phyloP scores from a whole-genome alignment of 2,797 vertebrate species.

The Siniperca undulata region DNA sequence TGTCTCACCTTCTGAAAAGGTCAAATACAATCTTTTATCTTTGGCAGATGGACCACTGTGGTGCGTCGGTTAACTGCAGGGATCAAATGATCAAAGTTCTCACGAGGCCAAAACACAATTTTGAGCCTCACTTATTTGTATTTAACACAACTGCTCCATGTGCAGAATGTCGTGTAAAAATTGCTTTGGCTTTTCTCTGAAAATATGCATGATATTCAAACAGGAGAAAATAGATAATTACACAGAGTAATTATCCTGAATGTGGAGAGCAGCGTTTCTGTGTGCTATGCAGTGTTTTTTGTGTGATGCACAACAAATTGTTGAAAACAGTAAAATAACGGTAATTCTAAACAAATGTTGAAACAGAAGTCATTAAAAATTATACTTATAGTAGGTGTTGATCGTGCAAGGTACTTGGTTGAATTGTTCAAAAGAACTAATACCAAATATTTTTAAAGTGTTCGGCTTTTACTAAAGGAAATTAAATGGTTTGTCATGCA shows the following conservation, averaged over 20 bases:
- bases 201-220: slow-evolving; percentile 26
- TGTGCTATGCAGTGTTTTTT: slow-evolving; percentile 1
- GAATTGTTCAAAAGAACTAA: neutral
- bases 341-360: neutral
- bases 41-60: slow-evolving; percentile 14
- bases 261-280: slow-evolving; percentile 34
- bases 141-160: slow-evolving; percentile 10
- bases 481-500: neutral
- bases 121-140: slow-evolving; percentile 20
- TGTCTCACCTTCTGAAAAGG: slow-evolving; percentile 52
- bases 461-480: neutral
- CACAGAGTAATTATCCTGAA: slow-evolving; percentile 32
- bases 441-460: neutral
- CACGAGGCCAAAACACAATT: neutral
- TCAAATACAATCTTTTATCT: slow-evolving; percentile 38
- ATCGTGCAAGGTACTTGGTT: neutral
- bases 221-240: slow-evolving; percentile 25
- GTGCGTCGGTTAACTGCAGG: slow-evolving; percentile 10
- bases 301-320: slow-evolving; percentile 3
- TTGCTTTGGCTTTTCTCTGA: slow-evolving; percentile 22
- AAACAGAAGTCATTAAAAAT: neutral
- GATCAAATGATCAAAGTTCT: slow-evolving; percentile 9
- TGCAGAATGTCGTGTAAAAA: neutral
- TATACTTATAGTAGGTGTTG: neutral
- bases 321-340: slow-evolving; percentile 19